Evolutionary conservation across 2,113 vertebrate genomes (phyloP), one percentile per base, ranked within the genome.

Genomic region (Hystrix cristata): DNA sequence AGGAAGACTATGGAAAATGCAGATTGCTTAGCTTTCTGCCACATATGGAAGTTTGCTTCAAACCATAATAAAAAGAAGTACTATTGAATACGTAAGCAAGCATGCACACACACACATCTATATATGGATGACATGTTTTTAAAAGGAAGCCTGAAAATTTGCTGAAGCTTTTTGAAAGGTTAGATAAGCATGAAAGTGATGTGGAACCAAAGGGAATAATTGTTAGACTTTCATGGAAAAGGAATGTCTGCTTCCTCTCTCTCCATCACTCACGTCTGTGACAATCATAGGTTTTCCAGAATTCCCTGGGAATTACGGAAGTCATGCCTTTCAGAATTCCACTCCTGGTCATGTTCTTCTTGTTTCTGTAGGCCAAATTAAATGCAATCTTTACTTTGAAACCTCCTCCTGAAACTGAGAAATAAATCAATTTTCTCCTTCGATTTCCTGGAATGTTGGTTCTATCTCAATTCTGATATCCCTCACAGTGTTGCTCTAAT

Each of bases 1-100:
- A 92, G 87, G 21, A 87, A 91, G 15, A 78, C 27, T 59, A 34
- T 96, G 53, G 23, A 91, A 95, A 96, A 90, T 72, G 93, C 72
- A 93, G 2, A 64, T 19, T 55, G 15, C 1, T 88, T 46, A 82
- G 48, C 8, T 55, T 79, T 93, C 72, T 78, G 1, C 13, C 3
- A 85, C 12, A 78, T 12, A 2, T 55, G 25, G 46, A 96, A 79
- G 19, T 76, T n/a, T 87, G 53, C 11, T 57, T 62, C 38, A 93
- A 67, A 60, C 27, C 18, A 19, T 69, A 83, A 82, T 59, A 80
- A 83, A 91, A 79, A 43, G 31, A 87, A 94, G 18, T 6, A 38
- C 21, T 57, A 53, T 0, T 62, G 31, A 93, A 46, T 1, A 53
- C n/a, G 46, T 87, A 84, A 46, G 23, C 0, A 51, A 5, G 46